Evolutionary conservation across 2,797 vertebrate genomes (phyloP).

Genomic region (Rousettus madagascariensis): DNA sequence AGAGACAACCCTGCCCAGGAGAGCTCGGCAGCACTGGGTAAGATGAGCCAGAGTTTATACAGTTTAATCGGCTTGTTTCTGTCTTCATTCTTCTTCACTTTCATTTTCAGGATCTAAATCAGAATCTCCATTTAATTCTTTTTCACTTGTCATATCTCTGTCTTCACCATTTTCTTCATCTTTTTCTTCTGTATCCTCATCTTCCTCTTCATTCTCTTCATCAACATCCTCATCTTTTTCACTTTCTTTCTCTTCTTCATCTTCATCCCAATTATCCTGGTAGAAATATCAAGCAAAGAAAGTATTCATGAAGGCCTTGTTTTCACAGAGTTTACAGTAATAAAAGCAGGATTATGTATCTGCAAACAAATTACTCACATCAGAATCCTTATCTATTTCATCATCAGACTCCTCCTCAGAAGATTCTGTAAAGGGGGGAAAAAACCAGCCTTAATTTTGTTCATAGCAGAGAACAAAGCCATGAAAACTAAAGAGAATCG

Average conservation of each 20-base stretch:
- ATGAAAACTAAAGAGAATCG: neutral
- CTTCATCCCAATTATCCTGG: constrained; percentile 95
- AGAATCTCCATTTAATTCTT: constrained; percentile 95
- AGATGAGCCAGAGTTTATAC: constrained; percentile 66
- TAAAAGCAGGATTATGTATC: neutral
- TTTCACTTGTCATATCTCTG: constrained; percentile 87
- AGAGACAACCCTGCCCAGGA: constrained; percentile 70
- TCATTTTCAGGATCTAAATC: constrained; percentile 95
- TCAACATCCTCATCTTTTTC: constrained; percentile 77
- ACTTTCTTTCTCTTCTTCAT: constrained; percentile 85
- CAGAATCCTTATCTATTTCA: constrained; percentile 93
- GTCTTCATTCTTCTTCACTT: constrained; percentile 95
- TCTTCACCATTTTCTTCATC: constrained; percentile 83
- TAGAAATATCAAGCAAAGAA: constrained; percentile 32
- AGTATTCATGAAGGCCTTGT: neutral
- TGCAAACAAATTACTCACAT: constrained; percentile 88
- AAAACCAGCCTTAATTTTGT: constrained; percentile 44
- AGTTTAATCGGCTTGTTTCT: constrained; percentile 62
- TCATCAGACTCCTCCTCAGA: constrained; percentile 94
- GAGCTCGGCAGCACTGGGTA: constrained; percentile 67
- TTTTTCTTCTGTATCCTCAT: constrained; percentile 76
- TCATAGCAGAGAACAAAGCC: neutral
- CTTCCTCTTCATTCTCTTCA: constrained; percentile 79
- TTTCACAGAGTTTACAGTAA: neutral
- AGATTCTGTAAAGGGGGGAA: constrained; percentile 87